Base-by-base conservation (phyloP, 2,113 vertebrate genomes). In the Haemorhous mexicanus region DNA sequence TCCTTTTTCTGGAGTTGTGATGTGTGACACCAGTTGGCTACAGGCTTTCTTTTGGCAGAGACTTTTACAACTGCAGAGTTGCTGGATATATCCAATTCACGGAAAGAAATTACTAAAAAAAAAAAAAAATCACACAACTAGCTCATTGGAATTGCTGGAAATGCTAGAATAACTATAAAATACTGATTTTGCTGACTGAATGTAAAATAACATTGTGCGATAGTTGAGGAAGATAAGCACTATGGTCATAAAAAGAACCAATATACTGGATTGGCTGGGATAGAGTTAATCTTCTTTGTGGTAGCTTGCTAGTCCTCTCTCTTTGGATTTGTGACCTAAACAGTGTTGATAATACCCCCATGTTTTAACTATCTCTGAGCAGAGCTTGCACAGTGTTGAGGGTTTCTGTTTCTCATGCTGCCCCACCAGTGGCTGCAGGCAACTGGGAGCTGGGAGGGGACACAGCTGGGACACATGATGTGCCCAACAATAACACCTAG, bases 1-100 rank as follows among this genome's bases (percentile, higher is more conserved):
- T 84, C 19, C 81, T 82, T 55, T 80, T 83, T 67, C 63, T 69
- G 92, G 61, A 70, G 81, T 33, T 74, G 84, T 69, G 49, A 69
- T 0, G 0, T 44, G 50, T 90, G 81, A 70, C 0, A 0, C 84
- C 87, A 78, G 26, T 43, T 3, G 0, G 59, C 84, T 24, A 6
- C 0, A 0, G 84, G 66, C 9, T 74, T 93, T 85, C 92, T 73
- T 75, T 62, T 79, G 78, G 90, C 92, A 87, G 49, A 78, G 33
- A 5, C 30, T 91, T 93, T 84, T 89, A 67, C 90, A 68, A 2
- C 70, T 68, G 15, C 49, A 49, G 73, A 39, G 52, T 37, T 70
- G 62, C 61, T 75, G 62, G 59, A 47, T 55, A 11, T 14, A 70
- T 81, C 43, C 2, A 3, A 72, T 26, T 69, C 81, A 61, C 30